Conservation (phyloP, 2,888 invertebrate species). For the Spilarctia lutea region DNA sequence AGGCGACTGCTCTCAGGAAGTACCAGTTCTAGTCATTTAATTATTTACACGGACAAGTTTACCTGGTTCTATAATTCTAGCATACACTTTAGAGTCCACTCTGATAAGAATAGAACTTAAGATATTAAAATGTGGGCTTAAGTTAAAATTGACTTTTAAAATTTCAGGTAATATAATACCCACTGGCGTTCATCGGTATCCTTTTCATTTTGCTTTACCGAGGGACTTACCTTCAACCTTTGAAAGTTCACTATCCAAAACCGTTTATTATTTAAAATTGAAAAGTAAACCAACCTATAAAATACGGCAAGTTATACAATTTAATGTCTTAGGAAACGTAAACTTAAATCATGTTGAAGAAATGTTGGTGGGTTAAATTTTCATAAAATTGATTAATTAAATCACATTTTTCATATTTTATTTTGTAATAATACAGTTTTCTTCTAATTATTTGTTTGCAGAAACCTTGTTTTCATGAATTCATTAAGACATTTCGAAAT, state of each 20-base stretch:
- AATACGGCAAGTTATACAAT: constrained; percentile 58
- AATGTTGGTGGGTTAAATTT: constrained; percentile 62
- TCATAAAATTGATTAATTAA: neutral
- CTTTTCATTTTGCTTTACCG: constrained; percentile 75
- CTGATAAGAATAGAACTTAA: neutral
- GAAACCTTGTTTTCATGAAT: constrained; percentile 65
- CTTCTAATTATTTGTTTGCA: constrained; percentile 37
- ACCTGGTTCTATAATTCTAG: neutral
- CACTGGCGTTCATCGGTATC: constrained; percentile 68
- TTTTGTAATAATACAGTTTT: neutral
- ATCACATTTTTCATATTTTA: neutral
- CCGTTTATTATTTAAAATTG: constrained; percentile 69
- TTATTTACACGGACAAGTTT: neutral
- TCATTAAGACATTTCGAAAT: constrained; percentile 65
- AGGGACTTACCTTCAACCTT: constrained; percentile 74
- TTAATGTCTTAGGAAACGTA: constrained; percentile 66
- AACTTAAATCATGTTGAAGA: constrained; percentile 69
- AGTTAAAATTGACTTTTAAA: constrained; percentile 3
- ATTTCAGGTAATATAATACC: constrained; percentile 63
- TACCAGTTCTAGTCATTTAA: too few species aligned
- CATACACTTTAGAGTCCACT: neutral
- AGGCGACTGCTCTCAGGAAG: neutral
- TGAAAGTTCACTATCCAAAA: constrained; percentile 71
- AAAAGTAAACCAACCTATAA: constrained; percentile 65
- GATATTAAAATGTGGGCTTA: neutral